Percentiles rank a stretch among this genome's conserved stretches.
phyloP scores from a whole-genome alignment of 2,797 vertebrate species.

The Trachops cirrhosus region DNA sequence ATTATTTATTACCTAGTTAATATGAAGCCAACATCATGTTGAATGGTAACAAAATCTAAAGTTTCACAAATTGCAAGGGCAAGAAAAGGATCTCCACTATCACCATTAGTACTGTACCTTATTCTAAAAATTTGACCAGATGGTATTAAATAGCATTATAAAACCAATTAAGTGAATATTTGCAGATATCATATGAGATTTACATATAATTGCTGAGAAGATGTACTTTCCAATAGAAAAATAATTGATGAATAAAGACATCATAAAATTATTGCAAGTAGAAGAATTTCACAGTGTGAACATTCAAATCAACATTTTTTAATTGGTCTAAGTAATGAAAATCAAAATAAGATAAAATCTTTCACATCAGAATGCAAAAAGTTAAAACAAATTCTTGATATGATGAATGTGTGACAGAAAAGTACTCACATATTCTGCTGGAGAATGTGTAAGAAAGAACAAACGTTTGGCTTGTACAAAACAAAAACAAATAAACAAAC shows the following conservation, averaged over 20 bases:
- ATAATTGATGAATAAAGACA: background rate
- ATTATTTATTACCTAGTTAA: background rate
- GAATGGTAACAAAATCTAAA: background rate
- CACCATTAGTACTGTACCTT: background rate
- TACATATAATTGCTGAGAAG: background rate
- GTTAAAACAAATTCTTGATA: background rate
- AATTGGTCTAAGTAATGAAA: background rate
- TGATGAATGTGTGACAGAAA: background rate
- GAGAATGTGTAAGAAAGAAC: background rate
- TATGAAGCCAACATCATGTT: background rate
- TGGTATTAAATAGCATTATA: background rate
- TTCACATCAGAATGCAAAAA: background rate
- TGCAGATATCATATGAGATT: background rate
- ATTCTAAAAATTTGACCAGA: background rate
- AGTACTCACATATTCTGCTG: background rate
- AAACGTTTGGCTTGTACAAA: background rate
- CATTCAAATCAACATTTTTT: background rate
- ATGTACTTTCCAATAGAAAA: background rate
- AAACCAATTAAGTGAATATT: background rate
- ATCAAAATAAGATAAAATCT: background rate
- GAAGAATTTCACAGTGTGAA: background rate
- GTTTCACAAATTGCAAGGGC: background rate
- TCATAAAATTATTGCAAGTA: background rate
- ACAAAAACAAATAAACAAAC: background rate
- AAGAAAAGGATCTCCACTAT: background rate